Conservation (phyloP, 2,113 vertebrate species). For the Asarcornis scutulata region DNA sequence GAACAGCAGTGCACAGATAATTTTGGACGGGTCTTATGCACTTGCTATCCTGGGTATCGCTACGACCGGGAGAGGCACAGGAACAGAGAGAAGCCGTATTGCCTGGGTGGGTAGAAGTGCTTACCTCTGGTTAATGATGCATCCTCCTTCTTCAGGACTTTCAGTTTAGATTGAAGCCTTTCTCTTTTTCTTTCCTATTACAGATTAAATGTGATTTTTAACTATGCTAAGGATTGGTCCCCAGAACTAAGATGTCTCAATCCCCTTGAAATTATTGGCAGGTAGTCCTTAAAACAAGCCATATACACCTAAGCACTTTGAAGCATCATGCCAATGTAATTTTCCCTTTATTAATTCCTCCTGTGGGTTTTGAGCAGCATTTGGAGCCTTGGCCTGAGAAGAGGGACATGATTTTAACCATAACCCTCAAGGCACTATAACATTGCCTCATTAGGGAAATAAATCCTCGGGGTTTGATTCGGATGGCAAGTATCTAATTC, state of each 20-base stretch:
- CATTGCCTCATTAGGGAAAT: background rate
- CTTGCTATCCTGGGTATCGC: slow-evolving; percentile 93
- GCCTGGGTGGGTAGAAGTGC: slow-evolving; percentile 83
- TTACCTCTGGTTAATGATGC: background rate
- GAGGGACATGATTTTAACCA: background rate
- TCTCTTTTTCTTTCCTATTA: background rate
- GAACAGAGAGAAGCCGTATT: slow-evolving; percentile 91
- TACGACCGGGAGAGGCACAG: slow-evolving; percentile 93
- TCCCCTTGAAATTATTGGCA: background rate
- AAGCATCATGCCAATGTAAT: background rate
- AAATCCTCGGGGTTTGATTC: background rate
- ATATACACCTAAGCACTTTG: background rate
- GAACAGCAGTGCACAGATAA: slow-evolving; percentile 98
- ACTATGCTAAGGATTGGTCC: background rate
- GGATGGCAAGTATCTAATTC: background rate
- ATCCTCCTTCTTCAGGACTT: background rate
- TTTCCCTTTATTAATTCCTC: background rate
- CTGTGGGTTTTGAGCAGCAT: background rate
- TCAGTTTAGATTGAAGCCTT: background rate
- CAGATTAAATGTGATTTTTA: background rate
- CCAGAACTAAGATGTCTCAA: background rate
- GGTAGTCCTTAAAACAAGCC: background rate
- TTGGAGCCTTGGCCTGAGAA: background rate
- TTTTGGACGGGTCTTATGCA: slow-evolving; percentile 94
- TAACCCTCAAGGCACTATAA: background rate